Conservation (phyloP, 2,113 vertebrate species). For the Zosterops lateralis region DNA sequence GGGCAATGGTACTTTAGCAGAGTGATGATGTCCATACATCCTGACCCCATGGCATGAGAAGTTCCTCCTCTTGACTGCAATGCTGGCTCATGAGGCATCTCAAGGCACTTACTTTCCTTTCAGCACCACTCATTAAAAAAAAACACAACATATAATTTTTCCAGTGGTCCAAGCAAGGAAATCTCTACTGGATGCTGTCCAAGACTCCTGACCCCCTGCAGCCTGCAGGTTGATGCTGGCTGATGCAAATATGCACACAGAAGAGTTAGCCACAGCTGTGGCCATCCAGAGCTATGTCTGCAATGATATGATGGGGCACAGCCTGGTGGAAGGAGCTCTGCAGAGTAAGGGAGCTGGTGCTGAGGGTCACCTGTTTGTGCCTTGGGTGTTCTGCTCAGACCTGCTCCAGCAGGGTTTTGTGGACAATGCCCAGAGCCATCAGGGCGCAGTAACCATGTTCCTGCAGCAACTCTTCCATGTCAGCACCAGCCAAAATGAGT, state of each 20-base stretch:
- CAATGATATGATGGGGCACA: background rate
- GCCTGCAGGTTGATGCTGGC: background rate
- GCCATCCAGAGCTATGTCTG: background rate
- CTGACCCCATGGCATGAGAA: background rate
- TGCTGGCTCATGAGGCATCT: background rate
- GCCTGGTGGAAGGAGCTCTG: background rate
- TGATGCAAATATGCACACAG: fast-evolving
- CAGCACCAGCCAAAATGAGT: background rate
- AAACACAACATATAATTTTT: background rate
- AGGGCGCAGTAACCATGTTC: background rate
- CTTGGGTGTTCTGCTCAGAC: background rate
- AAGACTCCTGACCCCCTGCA: background rate
- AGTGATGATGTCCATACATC: background rate
- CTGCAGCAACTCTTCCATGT: background rate
- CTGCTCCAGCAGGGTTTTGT: background rate
- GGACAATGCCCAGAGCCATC: background rate
- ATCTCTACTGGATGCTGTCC: background rate
- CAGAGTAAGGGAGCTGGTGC: background rate
- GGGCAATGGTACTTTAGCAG: background rate
- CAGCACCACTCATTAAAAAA: background rate
- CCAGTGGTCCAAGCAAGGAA: background rate
- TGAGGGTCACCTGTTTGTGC: background rate
- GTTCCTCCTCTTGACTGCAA: background rate
- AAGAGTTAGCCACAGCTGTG: background rate
- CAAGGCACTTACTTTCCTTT: background rate